Evolutionary conservation across 2,113 vertebrate species (phyloP).

Genomic region (Aegotheles bennettii): DNA sequence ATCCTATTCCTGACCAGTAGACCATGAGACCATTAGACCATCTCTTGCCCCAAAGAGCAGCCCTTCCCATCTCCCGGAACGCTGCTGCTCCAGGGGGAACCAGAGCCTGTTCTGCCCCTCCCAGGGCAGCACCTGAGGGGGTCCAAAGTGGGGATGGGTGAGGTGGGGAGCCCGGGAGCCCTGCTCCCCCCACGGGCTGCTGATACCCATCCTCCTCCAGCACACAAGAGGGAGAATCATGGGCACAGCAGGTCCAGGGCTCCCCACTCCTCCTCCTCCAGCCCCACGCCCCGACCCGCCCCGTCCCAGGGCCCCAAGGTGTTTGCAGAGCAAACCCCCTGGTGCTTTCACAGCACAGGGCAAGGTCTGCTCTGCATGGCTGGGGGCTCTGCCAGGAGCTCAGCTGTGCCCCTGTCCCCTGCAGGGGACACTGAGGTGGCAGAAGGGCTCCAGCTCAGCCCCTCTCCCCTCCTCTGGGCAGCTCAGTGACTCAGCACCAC

Average conservation of each 20-base stretch:
- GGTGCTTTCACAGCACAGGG: fast-evolving
- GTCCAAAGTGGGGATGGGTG: fast-evolving
- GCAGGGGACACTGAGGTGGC: fast-evolving
- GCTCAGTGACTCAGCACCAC: neutral
- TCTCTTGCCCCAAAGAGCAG: fast-evolving
- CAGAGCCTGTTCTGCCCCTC: fast-evolving
- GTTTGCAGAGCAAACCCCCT: fast-evolving
- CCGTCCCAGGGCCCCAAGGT: neutral
- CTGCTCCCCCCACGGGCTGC: fast-evolving
- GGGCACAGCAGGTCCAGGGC: fast-evolving
- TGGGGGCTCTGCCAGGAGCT: neutral
- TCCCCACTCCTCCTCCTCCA: neutral
- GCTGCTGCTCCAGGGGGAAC: fast-evolving
- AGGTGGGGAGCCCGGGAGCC: neutral
- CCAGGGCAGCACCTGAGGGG: fast-evolving
- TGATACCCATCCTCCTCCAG: neutral
- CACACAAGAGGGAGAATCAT: fast-evolving
- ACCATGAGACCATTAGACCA: too few relatives aligned
- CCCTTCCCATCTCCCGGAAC: fast-evolving
- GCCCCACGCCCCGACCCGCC: neutral
- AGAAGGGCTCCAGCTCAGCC: neutral
- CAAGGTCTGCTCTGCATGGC: neutral
- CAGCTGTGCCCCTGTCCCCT: neutral
- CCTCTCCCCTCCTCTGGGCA: neutral
- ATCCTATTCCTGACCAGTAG: too few relatives aligned